Percentiles rank a stretch among this genome's conserved stretches.
These are phyloP conservation scores for Squalus acanthias DNA, from an alignment of 2,797 vertebrate genomes.

Conservation along the genomic window DNA sequence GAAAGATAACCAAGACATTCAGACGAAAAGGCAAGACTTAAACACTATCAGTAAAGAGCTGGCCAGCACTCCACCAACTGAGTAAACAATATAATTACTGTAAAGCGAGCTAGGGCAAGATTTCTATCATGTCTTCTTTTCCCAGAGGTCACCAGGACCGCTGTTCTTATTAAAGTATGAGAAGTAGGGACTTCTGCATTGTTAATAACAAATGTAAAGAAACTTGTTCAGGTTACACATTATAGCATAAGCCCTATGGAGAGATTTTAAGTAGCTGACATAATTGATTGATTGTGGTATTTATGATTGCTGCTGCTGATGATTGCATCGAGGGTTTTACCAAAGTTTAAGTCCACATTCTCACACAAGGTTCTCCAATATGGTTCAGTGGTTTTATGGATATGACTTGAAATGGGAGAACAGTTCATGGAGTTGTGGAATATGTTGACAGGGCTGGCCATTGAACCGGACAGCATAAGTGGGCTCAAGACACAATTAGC, in stretches of 20 bases:
- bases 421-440: background rate
- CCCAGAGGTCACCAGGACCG: background rate
- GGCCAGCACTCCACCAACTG: background rate
- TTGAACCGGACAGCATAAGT: background rate
- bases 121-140: background rate
- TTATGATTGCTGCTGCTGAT: background rate
- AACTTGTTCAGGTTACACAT: background rate
- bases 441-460: background rate
- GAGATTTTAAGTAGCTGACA: no score
- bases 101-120: background rate
- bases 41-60: background rate
- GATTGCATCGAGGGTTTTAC: background rate
- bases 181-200: background rate
- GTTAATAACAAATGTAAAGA: no score
- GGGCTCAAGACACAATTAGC: background rate
- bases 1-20: background rate
- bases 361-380: background rate
- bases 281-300: background rate
- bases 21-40: background rate
- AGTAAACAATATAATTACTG: background rate
- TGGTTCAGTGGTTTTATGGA: background rate
- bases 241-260: no score
- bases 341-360: no score
- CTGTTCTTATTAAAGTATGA: background rate
- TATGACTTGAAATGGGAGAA: background rate